Conservation (phyloP, 2,888 invertebrate genomes). For the Iphiclides podalirius region DNA sequence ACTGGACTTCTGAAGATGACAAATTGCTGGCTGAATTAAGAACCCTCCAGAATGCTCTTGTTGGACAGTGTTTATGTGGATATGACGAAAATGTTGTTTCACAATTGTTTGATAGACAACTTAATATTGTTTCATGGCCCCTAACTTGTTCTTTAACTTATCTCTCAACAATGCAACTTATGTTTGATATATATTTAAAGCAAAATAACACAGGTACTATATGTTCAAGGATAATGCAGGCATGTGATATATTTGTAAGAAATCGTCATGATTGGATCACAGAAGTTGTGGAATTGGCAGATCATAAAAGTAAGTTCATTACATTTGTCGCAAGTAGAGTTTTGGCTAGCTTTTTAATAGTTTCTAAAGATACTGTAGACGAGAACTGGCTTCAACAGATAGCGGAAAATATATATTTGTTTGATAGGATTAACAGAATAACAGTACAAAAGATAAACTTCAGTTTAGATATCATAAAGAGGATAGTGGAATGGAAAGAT, state of each 20-base stretch:
- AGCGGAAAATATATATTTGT: conserved; percentile 84
- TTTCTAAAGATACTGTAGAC: conserved; percentile 90
- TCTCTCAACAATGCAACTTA: conserved; percentile 89
- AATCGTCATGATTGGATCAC: conserved; percentile 92
- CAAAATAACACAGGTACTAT: conserved; percentile 91
- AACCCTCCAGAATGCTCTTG: conserved; percentile 82
- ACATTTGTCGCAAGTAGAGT: conserved; percentile 90
- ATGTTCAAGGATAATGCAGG: conserved; percentile 88
- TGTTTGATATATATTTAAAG: conserved; percentile 91
- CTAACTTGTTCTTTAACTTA: conserved; percentile 83
- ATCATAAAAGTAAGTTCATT: conserved; percentile 88
- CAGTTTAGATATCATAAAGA: conserved; percentile 90
- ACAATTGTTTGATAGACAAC: conserved; percentile 84
- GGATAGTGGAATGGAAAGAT: conserved; percentile 94
- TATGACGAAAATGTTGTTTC: conserved; percentile 85
- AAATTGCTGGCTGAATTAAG: conserved; percentile 75
- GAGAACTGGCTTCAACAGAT: conserved; percentile 89
- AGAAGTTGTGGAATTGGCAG: conserved; percentile 89
- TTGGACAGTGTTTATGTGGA: conserved; percentile 89
- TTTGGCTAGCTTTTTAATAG: conserved; percentile 89
- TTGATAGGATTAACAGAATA: conserved; percentile 82
- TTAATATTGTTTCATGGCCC: conserved; percentile 73
- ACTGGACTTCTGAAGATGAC: conserved; percentile 63
- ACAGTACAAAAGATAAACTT: conserved; percentile 89
- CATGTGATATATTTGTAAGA: conserved; percentile 88